Base-by-base conservation (phyloP, 2,888 invertebrate species). In the Empis stercorea region DNA sequence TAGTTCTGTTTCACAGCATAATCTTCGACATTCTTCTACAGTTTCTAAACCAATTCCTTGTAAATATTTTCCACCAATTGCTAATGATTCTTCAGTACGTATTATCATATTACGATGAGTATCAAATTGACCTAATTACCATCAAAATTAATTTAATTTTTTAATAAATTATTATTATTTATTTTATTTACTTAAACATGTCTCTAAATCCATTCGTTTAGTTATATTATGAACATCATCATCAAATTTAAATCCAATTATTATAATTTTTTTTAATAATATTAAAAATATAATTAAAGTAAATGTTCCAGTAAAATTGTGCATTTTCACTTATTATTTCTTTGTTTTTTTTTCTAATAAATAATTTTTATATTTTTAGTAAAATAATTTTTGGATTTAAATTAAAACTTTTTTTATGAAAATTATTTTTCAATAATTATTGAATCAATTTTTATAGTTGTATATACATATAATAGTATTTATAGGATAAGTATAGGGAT, bases 81-180 rank as follows among this genome's bases (percentile, higher is more conserved):
- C 81, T 60, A 82, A 79, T 1, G 92, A 92, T 67, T 92, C 92
- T 61, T 87, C 84, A 2, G 91, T 89, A 60, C 88, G 77, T 61
- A 93, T 93, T 59, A 93, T 93, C 65, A 88, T 89, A 69, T 89
- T 87, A 59, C 77, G 78, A 68, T 87, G 87, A 54, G 92, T 79
- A 68, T 87, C 87, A 67, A 91, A 92, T 60, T 64, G 66, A 3
- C 63, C 69, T 70, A 14, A 34, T 13, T n/a, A 34, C 4, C 16
- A 17, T 16, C 10, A 39, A 38, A 40, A 27, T 27, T 13, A 20
- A 2, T 13, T 13, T 41, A 40, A 42, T 36, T 23, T 42, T 30
- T 37, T 14, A 27, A 14, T 30, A 23, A 10, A 47, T n/a, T 38
- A 34, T 7, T 4, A 39, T 47, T 42, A 16, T 23, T 2, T 17